Evolutionary conservation across 2,888 invertebrate genomes (phyloP), one percentile per base, ranked within the genome.

Genomic region (Apamea epomidion): DNA sequence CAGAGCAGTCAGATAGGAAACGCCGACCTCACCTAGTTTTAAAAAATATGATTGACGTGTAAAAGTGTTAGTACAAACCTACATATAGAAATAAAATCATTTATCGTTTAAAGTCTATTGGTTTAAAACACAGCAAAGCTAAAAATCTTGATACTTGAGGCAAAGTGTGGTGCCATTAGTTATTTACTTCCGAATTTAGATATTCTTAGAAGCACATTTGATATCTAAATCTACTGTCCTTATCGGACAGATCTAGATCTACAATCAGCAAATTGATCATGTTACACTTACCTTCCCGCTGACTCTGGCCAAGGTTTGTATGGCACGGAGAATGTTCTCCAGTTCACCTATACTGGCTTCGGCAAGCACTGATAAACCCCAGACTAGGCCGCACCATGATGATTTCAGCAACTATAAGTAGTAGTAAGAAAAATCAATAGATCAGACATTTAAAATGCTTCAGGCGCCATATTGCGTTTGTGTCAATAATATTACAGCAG

Each of bases 341-440:
- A 98, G 97, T 95, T 99, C 99, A 88, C 99, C 99, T 25, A 99
- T 99, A 90, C 99, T 99, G 6, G 99, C 99, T 94, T 99, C 99
- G 2, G 99, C 98, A 71, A 99, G 95, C 6, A 99, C 98, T 80
- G 99, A 99, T 84, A 99, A 96, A 0, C 99, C 99, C 90, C 99
- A 99, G 60, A 99, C 97, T 70, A 99, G 97, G 1, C 99, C 99
- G 93, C 99, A 99, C 99, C 99, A 99, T 86, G 99, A 99, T 0
- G 99, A 99, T 91, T 98, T 98, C 54, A 99, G 98, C 48, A 99
- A 95, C 96, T 99, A 98, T 51, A 98, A 94, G 67, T 1, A 25
- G 7, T 29, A 51, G 42, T 7, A 67, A 12, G 64, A 29, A 48
- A 73, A 48, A 48, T 29, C 10, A 68, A 60, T 60, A 14, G n/a